phyloP scores from a whole-genome alignment of 1,140 invertebrate genomes.

The Trichogramma pretiosum region DNA sequence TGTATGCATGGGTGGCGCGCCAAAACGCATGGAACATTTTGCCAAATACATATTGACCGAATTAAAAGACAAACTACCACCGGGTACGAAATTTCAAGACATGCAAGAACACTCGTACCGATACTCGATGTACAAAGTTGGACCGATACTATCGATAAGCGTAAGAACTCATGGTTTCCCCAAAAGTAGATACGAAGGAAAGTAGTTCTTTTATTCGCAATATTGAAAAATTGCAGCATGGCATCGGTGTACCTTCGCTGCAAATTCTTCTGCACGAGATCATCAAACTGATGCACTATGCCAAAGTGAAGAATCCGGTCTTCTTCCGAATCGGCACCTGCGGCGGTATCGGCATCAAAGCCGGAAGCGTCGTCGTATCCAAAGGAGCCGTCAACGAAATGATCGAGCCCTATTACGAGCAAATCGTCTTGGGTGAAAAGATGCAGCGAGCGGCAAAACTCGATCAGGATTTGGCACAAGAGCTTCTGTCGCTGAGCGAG shows the following conservation, averaged over 20 bases:
- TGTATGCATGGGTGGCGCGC: constrained; percentile 95
- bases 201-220: no score
- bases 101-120: constrained; percentile 85
- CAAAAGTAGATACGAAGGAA: no score
- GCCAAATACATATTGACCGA: constrained; percentile 85
- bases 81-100: constrained; percentile 75
- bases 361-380: constrained; percentile 80
- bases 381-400: constrained; percentile 77
- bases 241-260: constrained; percentile 88
- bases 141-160: constrained; percentile 80
- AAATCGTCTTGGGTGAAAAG: constrained; percentile 76
- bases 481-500: constrained; percentile 60
- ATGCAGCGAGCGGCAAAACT: constrained; percentile 73
- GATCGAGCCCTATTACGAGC: constrained; percentile 57
- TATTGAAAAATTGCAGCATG: no score
- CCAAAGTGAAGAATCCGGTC: constrained; percentile 73
- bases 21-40: constrained; percentile 88
- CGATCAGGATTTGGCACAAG: constrained; percentile 68
- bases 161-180: constrained; percentile 67
- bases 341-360: constrained; percentile 80
- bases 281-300: constrained; percentile 89
- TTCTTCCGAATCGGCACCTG: constrained; percentile 90
- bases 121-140: constrained; percentile 96
- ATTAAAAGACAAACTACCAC: constrained; percentile 78
- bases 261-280: constrained; percentile 87